A percentile compares a stretch with the other conserved stretches of the same genome.
Conservation (phyloP, 2,797 vertebrate species). For the Botia kubotai region DNA sequence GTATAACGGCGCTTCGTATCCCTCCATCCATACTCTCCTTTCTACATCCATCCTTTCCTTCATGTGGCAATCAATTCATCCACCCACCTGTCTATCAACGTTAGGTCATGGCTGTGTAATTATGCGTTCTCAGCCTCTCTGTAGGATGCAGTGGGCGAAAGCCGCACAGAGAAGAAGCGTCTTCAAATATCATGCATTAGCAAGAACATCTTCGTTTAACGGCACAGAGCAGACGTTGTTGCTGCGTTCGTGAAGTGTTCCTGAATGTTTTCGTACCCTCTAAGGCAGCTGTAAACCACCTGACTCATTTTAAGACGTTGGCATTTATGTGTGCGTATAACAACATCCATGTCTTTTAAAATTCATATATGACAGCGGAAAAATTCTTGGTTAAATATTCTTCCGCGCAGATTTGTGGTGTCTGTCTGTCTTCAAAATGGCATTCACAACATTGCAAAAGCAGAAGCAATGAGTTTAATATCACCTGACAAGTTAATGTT, state of each 20-base stretch:
- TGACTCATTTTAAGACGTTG: background rate
- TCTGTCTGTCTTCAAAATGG: too few species aligned
- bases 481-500: too few species aligned
- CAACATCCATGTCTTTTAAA: background rate
- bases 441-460: too few species aligned
- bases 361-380: background rate
- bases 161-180: slow-evolving; percentile 18
- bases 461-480: too few species aligned
- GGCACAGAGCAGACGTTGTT: slow-evolving; percentile 19
- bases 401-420: background rate
- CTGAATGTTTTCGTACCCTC: slow-evolving; percentile 16
- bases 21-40: background rate
- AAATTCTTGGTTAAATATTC: background rate
- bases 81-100: slow-evolving; percentile 19
- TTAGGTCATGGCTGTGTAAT: slow-evolving; percentile 45
- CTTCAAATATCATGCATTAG: slow-evolving; percentile 33
- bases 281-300: background rate
- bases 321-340: slow-evolving; percentile 1
- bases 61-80: too few species aligned
- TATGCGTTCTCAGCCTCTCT: slow-evolving; percentile 30
- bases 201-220: slow-evolving; percentile 25
- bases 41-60: background rate
- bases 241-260: background rate
- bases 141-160: slow-evolving; percentile 36
- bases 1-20: slow-evolving; percentile 22